phyloP scores from a whole-genome alignment of 2,113 vertebrate species.

The Varanus komodoensis region DNA sequence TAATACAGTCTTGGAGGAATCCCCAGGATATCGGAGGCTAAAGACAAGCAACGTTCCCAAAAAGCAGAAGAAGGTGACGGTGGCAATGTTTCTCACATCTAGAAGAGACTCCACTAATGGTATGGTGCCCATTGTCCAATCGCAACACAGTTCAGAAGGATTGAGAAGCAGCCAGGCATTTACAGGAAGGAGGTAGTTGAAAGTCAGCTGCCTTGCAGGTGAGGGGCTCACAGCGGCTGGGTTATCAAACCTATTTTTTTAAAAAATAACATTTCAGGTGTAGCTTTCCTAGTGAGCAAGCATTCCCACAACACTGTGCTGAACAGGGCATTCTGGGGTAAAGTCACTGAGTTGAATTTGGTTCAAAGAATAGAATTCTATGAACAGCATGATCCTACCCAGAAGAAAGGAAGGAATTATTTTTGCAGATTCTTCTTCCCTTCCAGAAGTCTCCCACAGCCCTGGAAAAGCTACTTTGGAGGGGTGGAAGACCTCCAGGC shows the following conservation, averaged over 20 bases:
- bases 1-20: constrained; percentile 92
- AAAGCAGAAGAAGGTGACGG: constrained; percentile 87
- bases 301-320: not conserved
- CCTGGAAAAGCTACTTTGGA: not conserved
- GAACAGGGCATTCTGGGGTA: not conserved
- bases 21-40: constrained; percentile 86
- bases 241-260: constrained; percentile 91
- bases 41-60: constrained; percentile 86
- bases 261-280: constrained; percentile 24
- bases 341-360: not conserved
- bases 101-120: constrained; percentile 92
- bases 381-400: not conserved
- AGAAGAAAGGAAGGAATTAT: too few species aligned
- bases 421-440: not conserved
- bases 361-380: not conserved
- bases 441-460: not conserved
- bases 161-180: constrained; percentile 97
- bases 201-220: constrained; percentile 92
- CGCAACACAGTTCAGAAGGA: constrained; percentile 96
- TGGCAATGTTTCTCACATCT: constrained; percentile 92
- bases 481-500: not conserved
- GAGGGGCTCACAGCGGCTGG: constrained; percentile 94
- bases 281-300: not conserved
- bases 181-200: constrained; percentile 97
- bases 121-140: constrained; percentile 99